phyloP scores from a whole-genome alignment of 2,797 vertebrate species.

The Steatocranus sp. region DNA sequence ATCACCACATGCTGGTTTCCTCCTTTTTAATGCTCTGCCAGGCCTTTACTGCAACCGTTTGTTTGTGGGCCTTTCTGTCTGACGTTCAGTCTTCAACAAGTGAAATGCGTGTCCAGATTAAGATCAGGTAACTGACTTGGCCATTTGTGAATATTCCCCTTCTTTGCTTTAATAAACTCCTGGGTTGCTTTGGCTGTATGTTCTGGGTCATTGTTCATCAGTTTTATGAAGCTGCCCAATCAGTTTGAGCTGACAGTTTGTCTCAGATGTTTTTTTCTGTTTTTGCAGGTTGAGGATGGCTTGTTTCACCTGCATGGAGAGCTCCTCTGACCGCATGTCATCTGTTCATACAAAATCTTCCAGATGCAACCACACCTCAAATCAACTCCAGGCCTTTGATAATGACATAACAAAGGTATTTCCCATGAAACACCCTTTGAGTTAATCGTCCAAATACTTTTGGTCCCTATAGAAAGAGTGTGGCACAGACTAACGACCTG shows the following conservation, averaged over 20 bases:
- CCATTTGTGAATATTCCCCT: background rate
- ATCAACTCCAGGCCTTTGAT: background rate
- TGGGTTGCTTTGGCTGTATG: background rate
- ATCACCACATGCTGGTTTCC: background rate
- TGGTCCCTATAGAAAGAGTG: background rate
- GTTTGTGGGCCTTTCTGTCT: background rate
- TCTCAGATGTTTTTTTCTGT: background rate
- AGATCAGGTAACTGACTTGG: background rate
- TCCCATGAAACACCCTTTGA: background rate
- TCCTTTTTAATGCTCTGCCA: background rate
- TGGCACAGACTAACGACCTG: background rate
- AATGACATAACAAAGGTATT: background rate
- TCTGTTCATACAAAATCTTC: background rate
- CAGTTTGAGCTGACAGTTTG: background rate
- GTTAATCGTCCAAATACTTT: background rate
- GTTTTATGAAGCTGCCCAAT: background rate
- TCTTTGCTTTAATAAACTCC: background rate
- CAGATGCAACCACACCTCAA: background rate
- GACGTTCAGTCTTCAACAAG: background rate
- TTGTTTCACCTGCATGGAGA: background rate
- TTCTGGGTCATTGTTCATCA: background rate
- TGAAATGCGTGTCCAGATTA: background rate
- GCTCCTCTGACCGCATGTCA: fast-evolving
- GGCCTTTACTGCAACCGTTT: background rate
- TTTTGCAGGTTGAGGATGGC: background rate